Base-by-base conservation (phyloP, 1,140 invertebrate species). In the Chironomus tepperi region DNA sequence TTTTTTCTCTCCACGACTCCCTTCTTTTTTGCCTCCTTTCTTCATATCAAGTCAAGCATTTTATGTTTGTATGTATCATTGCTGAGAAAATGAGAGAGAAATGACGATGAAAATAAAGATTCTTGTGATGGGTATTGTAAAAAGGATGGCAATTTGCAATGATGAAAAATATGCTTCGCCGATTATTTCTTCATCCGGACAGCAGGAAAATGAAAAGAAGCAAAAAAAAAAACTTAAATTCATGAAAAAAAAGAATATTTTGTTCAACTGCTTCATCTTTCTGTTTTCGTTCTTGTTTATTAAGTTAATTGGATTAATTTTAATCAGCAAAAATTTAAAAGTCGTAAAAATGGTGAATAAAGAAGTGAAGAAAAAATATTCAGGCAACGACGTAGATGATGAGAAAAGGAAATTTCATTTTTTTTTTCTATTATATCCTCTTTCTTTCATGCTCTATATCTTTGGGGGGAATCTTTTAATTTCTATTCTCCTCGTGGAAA, bases 241-340 rank as follows among this genome's bases (percentile, higher is more conserved):
- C n/a, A n/a, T n/a, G n/a, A n/a, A n/a, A n/a, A 57, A 1, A 57
- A 57, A 57, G n/a, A n/a, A 57, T 57, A 1, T 57, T 12, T 57
- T 15, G 12, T 57, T 57, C n/a, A 12, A n/a, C 1, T 57, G 47
- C 47, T 57, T 57, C 47, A 15, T n/a, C 3, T 57, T 15, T 12
- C 47, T 57, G 47, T 57, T 57, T 57, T 57, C 47, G 15, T 57
- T 12, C 47, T 21, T 70, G 65, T 70, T 70, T 70, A 70, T n/a
- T 18, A 21, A 70, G 18, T 10, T 70, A 70, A 70, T 70, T 70
- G 65, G 16, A 70, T 70, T 70, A 70, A 70, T 19, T 19, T 19
- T 70, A 70, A 70, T 70, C 65, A 70, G 65, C 65, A 19, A 70
- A 34, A 70, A 70, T 70, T 70, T 70, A 70, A 70, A 70, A 70